Conservation (phyloP, 2,797 vertebrate species). For the Typhlichthys eigenmanni region DNA sequence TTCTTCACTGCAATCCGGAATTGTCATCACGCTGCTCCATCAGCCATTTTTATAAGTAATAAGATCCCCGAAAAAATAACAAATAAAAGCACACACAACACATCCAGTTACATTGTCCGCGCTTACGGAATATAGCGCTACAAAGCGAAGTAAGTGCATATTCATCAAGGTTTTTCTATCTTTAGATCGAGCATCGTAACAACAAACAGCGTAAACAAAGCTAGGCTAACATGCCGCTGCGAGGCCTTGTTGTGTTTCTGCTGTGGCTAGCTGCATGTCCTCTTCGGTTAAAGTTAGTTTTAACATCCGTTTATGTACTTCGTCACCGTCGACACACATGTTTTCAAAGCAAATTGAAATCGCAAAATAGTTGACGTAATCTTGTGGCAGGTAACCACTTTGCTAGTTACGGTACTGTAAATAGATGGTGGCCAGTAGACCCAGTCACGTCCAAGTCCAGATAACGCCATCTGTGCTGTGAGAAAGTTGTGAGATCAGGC, state of each 20-base stretch:
- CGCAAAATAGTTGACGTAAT: too few species aligned
- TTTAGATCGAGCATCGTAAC: background rate
- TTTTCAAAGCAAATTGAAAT: too few species aligned
- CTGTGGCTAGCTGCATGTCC: background rate
- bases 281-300: accelerated
- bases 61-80: constrained; percentile 38
- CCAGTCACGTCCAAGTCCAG: too few species aligned
- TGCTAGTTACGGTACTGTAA: too few species aligned
- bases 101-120: constrained; percentile 11
- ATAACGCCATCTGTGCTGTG: too few species aligned
- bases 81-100: constrained; percentile 47
- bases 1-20: constrained; percentile 52
- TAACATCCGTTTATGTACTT: accelerated
- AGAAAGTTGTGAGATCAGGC: too few species aligned
- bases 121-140: constrained; percentile 27
- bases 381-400: too few species aligned
- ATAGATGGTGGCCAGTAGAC: too few species aligned
- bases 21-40: constrained; percentile 46
- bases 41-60: constrained; percentile 68
- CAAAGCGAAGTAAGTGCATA: constrained; percentile 57
- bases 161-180: background rate
- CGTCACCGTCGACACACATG: background rate
- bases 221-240: constrained; percentile 41
- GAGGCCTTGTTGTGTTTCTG: constrained; percentile 24
- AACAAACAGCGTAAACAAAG: constrained; percentile 22